Evolutionary conservation across 1,140 invertebrate genomes (phyloP), one percentile per base, ranked within the genome.

Genomic region (Psilanteris sp.): DNA sequence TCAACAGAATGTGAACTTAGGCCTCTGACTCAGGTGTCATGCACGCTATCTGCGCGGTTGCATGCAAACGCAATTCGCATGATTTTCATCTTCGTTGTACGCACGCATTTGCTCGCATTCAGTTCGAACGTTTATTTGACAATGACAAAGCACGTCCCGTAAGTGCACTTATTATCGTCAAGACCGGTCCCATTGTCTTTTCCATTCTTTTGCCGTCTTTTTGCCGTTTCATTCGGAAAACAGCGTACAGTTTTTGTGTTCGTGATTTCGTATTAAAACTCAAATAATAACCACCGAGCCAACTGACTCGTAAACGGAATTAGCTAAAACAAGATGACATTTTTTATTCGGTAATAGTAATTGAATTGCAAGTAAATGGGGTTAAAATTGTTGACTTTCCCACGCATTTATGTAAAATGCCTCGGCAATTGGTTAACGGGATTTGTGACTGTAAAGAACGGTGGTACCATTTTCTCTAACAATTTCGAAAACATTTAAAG

Each of bases 21-120:
- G 66, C 54, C 54, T 70, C 27, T 52, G 43, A 70, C 66, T 59
- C 29, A 10, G 16, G 66, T 52, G 54, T 61, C 66, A 52, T 59
- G 66, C 66, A 70, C 66, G 52, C 64, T 59, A 70, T 70, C 54
- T 61, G 66, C 66, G 44, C 48, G 54, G 44, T 57, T 52, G 37
- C 66, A 70, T 54, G 66, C 66, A 61, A 70, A 52, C 44, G 52
- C 46, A 52, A 22, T 61, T 70, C 46, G 37, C 44, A 61, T 29
- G 54, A 68, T 68, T 68, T 68, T 68, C 9, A 68, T 68, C 61
- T 32, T 31, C 8, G 43, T 29, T 31, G 34, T 52, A 5, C 20
- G 43, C 57, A 39, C 43, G 29, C 31, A 14, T 64, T 46, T 64
- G 14, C 26, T 52, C 34, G 27, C 59, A 32, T 62, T 48, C 39